phyloP scores from a whole-genome alignment of 2,888 invertebrate species.

The Spodoptera picta region DNA sequence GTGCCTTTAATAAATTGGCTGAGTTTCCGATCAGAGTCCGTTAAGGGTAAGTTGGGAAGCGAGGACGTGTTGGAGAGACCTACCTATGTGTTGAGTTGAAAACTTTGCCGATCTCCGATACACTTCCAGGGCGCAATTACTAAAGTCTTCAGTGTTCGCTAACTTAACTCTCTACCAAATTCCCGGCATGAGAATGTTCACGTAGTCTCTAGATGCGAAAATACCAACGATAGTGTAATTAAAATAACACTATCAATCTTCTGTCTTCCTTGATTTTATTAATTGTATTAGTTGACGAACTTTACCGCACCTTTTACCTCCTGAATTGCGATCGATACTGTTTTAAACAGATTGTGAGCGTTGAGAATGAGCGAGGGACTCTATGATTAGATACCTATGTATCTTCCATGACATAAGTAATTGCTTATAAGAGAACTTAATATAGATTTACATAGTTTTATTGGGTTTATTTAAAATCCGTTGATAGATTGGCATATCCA shows the following conservation, averaged over 20 bases:
- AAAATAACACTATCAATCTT: constrained; percentile 1
- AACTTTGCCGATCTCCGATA: constrained; percentile 66
- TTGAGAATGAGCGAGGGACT: no score
- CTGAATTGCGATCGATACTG: no score
- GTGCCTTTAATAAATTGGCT: constrained; percentile 71
- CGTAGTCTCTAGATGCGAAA: constrained; percentile 6
- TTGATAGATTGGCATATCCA: no score
- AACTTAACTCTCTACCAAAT: constrained; percentile 40
- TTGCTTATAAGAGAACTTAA: no score
- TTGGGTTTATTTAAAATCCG: no score
- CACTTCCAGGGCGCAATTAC: constrained; percentile 63
- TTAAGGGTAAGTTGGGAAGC: constrained; percentile 61
- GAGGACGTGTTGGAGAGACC: constrained; percentile 61
- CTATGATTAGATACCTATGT: no score
- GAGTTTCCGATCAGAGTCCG: constrained; percentile 68
- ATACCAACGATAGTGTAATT: constrained; percentile 1
- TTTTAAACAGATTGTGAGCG: no score
- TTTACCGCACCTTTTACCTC: no score
- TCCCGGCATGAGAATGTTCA: constrained; percentile 23
- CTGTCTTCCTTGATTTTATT: background rate
- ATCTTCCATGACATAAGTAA: no score
- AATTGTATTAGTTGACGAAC: no score
- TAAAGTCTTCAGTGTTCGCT: constrained; percentile 50
- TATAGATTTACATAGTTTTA: no score
- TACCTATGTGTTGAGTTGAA: constrained; percentile 61